Percentiles rank a stretch among this genome's conserved stretches.
phyloP scores from a whole-genome alignment of 1,140 invertebrate genomes.

The Drosophila trapezifrons region DNA sequence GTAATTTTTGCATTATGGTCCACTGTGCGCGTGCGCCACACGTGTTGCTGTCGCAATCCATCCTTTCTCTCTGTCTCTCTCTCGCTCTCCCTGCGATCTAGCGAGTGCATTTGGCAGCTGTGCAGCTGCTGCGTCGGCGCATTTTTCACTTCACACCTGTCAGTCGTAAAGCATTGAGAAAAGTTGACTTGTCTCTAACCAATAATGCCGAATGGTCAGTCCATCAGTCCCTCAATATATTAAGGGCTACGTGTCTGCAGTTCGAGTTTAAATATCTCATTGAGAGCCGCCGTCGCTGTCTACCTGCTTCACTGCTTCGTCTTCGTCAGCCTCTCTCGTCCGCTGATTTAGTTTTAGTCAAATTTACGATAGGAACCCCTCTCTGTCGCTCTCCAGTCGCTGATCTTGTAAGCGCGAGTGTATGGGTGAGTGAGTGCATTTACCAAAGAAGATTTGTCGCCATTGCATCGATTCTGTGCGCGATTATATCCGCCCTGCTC shows the following conservation, averaged over 20 bases:
- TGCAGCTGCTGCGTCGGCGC: constrained; percentile 61
- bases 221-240: constrained; percentile 48
- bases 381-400: constrained; percentile 31
- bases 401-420: constrained; percentile 47
- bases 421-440: constrained; percentile 54
- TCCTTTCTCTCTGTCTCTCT: background rate
- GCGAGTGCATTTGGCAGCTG: constrained; percentile 14
- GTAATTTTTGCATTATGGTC: background rate
- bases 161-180: constrained; percentile 65
- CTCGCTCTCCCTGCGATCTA: constrained; percentile 8
- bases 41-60: constrained; percentile 57
- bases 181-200: constrained; percentile 50
- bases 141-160: constrained; percentile 72
- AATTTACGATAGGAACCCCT: constrained; percentile 64
- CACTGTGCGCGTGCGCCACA: constrained; percentile 62
- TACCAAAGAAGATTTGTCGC: constrained; percentile 75
- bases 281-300: constrained; percentile 41
- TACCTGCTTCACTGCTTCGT: constrained; percentile 49
- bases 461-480: constrained; percentile 65
- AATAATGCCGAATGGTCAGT: constrained; percentile 60
- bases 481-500: constrained; percentile 43
- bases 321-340: constrained; percentile 20
- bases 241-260: constrained; percentile 37
- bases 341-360: constrained; percentile 75
- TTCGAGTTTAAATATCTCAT: constrained; percentile 28